Base-by-base conservation (phyloP, 2,888 invertebrate genomes). In the Antheraea yamamai region DNA sequence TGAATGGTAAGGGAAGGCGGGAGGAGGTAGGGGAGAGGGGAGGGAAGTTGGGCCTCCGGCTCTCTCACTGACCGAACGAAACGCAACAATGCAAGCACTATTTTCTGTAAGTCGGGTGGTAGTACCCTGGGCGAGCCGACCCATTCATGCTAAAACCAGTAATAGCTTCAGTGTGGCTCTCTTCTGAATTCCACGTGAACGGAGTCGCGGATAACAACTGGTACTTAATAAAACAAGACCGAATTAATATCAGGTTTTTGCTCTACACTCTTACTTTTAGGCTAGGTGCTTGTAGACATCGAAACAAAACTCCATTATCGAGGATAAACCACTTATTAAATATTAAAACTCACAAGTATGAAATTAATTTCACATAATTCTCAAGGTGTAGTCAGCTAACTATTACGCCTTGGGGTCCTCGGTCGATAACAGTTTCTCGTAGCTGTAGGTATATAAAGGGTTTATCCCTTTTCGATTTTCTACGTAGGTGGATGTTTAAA, bases 311-410 rank as follows among this genome's bases (percentile, higher is more conserved):
- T 55, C 55, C 4, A 55, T 64, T 26, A 64, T 26, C 8, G 14
- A 64, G 47, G 64, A 64, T 12, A 26, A 39, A 4, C 7, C 26
- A 64, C 64, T 2, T 26, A 64, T 35, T 68, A 30, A 68, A 68
- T 18, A 30, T 35, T 68, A 35, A 47, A 47, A 47, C 47, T 12
- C 47, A 12, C 47, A 47, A 68, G 18, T 35, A 30, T 68, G 18
- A 35, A 68, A 68, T 70, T 39, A n/a, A 39, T 70, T 39, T 39
- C 20, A 39, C 18, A n/a, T 70, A 70, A 70, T n/a, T n/a, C 70
- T n/a, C 23, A 39, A 35, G 70, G 70, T 39, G 30, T 61, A 23
- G 23, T 23, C 20, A 70, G 10, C n/a, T 70, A 39, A n/a, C 39
- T 39, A 18, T 70, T 70, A 70, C 20, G 39, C 70, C n/a, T 68